These are phyloP conservation scores for Cardinalis cardinalis DNA, from an alignment of 2,113 vertebrate genomes.

Conservation along the genomic window DNA sequence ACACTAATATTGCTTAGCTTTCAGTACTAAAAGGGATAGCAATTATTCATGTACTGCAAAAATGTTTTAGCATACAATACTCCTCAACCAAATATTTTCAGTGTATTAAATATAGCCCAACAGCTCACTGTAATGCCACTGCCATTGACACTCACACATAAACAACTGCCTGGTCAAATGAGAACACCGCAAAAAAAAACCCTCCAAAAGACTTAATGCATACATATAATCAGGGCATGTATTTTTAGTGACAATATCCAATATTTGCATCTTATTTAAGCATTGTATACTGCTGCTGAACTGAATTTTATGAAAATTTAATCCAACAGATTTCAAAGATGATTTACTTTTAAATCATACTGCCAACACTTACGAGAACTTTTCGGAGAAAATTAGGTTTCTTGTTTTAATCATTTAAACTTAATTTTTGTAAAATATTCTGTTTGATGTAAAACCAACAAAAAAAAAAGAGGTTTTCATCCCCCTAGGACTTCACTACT, in stretches of 20 bases:
- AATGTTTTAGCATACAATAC: neutral
- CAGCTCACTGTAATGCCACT: neutral
- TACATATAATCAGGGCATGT: neutral
- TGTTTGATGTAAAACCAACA: neutral
- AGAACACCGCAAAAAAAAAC: neutral
- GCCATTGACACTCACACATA: neutral
- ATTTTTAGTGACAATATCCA: neutral
- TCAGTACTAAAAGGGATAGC: neutral
- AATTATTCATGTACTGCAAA: neutral
- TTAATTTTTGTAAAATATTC: neutral
- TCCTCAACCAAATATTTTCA: neutral
- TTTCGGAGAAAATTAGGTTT: neutral
- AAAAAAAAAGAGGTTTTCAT: neutral
- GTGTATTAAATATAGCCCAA: neutral
- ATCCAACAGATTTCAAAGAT: neutral
- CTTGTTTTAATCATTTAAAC: neutral
- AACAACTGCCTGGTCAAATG: neutral
- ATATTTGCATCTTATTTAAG: neutral
- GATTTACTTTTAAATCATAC: neutral
- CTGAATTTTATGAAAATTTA: neutral
- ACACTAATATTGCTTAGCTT: neutral
- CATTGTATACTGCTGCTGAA: neutral
- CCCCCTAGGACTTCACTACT: neutral
- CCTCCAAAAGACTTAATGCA: neutral
- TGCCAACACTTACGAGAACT: neutral